Evolutionary conservation across 2,888 invertebrate species (phyloP).

Genomic region (Agriopis aurantiaria): DNA sequence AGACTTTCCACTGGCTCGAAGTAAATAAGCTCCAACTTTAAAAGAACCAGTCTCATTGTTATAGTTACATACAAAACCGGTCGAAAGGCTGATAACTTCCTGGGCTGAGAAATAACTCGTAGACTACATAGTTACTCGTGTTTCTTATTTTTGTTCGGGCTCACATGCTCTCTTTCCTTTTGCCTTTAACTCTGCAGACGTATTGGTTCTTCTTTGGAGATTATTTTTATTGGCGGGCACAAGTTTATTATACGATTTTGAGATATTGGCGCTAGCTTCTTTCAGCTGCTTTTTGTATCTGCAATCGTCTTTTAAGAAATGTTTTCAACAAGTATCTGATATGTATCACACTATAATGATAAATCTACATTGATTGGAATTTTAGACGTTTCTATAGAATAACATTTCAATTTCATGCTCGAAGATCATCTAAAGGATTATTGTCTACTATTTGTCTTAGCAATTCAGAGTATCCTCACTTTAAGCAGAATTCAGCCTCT

Average conservation of each 20-base stretch:
- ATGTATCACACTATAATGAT: no score
- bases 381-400: no score
- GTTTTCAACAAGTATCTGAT: neutral
- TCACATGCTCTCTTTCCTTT: slow-evolving; percentile 70
- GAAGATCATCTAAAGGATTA: neutral
- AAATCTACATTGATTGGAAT: no score
- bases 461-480: neutral
- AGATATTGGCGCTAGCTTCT: slow-evolving; percentile 21
- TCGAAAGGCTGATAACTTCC: slow-evolving; percentile 79
- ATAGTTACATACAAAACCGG: slow-evolving; percentile 66
- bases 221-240: slow-evolving; percentile 62
- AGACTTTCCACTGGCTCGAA: slow-evolving; percentile 35
- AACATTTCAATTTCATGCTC: no score
- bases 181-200: slow-evolving; percentile 60
- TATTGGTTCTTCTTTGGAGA: slow-evolving; percentile 67
- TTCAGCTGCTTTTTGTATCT: slow-evolving; percentile 13
- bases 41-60: slow-evolving; percentile 62
- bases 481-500: neutral
- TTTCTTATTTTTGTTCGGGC: slow-evolving; percentile 71
- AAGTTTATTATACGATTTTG: slow-evolving; percentile 53
- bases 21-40: slow-evolving; percentile 35
- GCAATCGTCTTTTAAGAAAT: neutral
- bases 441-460: neutral
- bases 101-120: slow-evolving; percentile 74
- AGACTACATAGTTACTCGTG: slow-evolving; percentile 63